Base-by-base conservation (phyloP, 1,140 invertebrate genomes). In the Ganaspis sp. region DNA sequence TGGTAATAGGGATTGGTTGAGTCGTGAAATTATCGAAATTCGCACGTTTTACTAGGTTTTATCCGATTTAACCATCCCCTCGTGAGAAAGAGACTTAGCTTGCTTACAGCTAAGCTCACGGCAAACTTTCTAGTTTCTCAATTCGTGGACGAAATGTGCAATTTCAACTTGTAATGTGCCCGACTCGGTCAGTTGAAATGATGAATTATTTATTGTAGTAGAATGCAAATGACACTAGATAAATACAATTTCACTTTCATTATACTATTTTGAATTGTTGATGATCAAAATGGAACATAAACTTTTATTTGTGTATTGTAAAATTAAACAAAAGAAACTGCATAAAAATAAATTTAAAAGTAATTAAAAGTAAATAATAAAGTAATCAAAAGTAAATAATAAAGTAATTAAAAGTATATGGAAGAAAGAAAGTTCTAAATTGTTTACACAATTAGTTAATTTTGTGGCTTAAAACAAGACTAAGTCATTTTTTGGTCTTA, bases 171-270 rank as follows among this genome's bases (percentile, higher is more conserved):
- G 54, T 8, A 45, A 45, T 4, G 19, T 23, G 19, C 9, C 8
- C 11, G 21, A 3, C 19, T 26, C 54, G 21, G 11, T 58, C n/a
- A n/a, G n/a, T n/a, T n/a, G n/a, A n/a, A n/a, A 8, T 54, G 9
- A 12, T 8, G 11, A 11, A 23, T 23, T 26, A 1, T 3, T 17
- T 34, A 80, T 80, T 77, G n/a, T n/a, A n/a, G n/a, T n/a, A n/a
- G 73, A 73, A 38, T 70, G 73, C 54, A 80, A 81, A 83, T 83
- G 73, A 77, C 40, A 80, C 74, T 73, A 81, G 40, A 75, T 72
- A 53, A 49, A 73, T 53, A 38, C 17, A 4, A 0, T n/a, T 19
- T n/a, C 45, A 49, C 15, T 9, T 19, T n/a, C 45, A n/a, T 19
- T 6, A 49, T 6, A 29, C 17, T 17, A 37, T 19, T 54, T 38